Base-by-base conservation (phyloP, 2,797 vertebrate genomes). In the Aplochiton taeniatus region DNA sequence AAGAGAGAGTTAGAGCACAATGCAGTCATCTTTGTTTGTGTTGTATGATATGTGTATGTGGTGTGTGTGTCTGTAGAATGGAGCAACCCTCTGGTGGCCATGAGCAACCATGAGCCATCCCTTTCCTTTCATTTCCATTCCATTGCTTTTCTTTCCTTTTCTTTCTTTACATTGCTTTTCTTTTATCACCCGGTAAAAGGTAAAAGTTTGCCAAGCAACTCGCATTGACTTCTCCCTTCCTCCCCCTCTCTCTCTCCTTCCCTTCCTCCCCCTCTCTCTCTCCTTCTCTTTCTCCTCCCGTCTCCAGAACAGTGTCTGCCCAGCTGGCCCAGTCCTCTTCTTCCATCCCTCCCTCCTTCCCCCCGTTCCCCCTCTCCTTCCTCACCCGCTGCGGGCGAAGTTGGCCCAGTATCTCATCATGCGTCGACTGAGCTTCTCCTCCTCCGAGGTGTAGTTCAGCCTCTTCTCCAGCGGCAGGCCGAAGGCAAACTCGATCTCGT, bases 371-470 rank as follows among this genome's bases (percentile, higher is more conserved):
- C 14, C 10, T 14, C 16, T 7, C 19, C 45, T 77, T 51, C 67
- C 91, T 90, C 81, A 98, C 96, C 96, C 96, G 1, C 92, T 95
- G 61, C 94, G 90, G 61, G 96, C 96, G 58, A 98, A 97, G 90
- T 96, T 97, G 72, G 93, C 94, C 96, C 96, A 98, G 82, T 96
- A 96, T 89, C 78, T 93, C 96, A 98, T 97, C 76, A 97, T 93
- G 58, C 93, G 89, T 8, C 91, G 91, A 78, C 95, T 96, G 69
- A 98, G 91, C 58, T 79, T 89, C 73, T 93, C 92, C 82, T 98
- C 96, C 10, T 95, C 91, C 0, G 13, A 4, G 0, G 95, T 98
- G 88, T 98, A 98, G 88, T 96, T 96, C 11, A 96, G 91, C 5
- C 81, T 86, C 63, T 90, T 91, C 14, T 95, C 92, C 69, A 98